Conservation (phyloP, 1,140 invertebrate genomes). For the Zaprionus camerounensis region DNA sequence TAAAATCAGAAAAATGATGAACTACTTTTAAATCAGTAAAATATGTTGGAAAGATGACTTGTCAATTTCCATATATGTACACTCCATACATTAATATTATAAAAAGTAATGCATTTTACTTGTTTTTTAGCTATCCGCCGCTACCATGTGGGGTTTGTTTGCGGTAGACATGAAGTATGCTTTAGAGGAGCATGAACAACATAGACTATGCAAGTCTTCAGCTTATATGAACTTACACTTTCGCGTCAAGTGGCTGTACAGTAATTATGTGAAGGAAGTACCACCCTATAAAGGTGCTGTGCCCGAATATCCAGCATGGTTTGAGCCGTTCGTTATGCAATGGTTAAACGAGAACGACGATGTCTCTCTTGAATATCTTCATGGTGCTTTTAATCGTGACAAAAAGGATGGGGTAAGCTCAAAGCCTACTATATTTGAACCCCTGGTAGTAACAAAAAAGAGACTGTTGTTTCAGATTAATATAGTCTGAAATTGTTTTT, state of each 20-base stretch:
- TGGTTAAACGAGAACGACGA: conserved; percentile 99
- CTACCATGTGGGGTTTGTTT: conserved; percentile 98
- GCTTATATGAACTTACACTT: conserved; percentile 99
- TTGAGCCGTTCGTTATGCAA: conserved; percentile 99
- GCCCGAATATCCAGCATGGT: conserved; percentile 99
- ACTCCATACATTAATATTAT: no score
- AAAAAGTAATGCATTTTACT: not conserved
- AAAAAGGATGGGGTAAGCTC: conserved; percentile 97
- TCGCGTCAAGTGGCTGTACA: conserved; percentile 98
- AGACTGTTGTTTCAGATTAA: no score
- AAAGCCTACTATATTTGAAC: not conserved
- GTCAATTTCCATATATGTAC: no score
- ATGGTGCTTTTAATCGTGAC: conserved; percentile 99
- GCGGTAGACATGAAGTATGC: conserved; percentile 99
- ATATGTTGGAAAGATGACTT: no score
- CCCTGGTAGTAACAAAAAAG: not conserved
- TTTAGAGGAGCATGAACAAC: conserved; percentile 98
- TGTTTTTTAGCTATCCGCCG: conserved; percentile 92
- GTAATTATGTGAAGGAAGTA: conserved; percentile 99
- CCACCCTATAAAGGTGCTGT: conserved; percentile 98
- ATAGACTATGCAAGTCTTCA: conserved; percentile 97
- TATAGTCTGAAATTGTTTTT: no score
- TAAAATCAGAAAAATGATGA: no score
- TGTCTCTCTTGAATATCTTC: conserved; percentile 98
- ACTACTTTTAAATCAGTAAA: no score